Evolutionary conservation across 2,113 vertebrate species (phyloP).

Genomic region (Gymnogyps californianus): DNA sequence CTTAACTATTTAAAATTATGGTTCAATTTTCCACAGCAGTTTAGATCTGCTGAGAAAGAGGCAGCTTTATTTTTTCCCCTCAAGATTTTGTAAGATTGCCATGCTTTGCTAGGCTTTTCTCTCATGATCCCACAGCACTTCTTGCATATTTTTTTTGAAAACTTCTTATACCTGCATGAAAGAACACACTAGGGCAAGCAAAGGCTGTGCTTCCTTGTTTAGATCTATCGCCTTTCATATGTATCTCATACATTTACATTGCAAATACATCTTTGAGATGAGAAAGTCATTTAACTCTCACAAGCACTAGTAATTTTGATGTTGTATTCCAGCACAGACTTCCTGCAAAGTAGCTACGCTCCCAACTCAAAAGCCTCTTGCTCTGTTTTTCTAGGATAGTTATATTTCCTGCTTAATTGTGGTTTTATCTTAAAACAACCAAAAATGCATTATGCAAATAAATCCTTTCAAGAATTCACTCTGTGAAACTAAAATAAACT

Average conservation of each 20-base stretch:
- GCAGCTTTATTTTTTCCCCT: not conserved
- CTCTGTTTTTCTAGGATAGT: conserved; percentile 2
- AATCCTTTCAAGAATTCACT: conserved; percentile 35
- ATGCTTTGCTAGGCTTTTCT: not conserved
- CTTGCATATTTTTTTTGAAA: not conserved
- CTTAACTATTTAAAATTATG: not conserved
- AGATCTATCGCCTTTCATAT: not conserved
- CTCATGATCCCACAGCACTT: not conserved
- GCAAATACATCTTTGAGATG: conserved; percentile 5
- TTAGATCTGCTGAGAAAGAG: not conserved
- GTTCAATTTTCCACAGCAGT: not conserved
- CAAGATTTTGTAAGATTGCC: not conserved
- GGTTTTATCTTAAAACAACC: conserved; percentile 61
- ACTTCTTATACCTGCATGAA: not conserved
- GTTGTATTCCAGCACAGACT: not conserved
- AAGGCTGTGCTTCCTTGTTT: not conserved
- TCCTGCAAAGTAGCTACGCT: not conserved
- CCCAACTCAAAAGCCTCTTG: not conserved
- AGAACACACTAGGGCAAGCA: not conserved
- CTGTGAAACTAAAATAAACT: conserved; percentile 47
- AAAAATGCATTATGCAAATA: conserved; percentile 51
- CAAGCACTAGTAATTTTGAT: not conserved
- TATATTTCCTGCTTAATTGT: not conserved
- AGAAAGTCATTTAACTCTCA: not conserved
- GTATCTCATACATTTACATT: not conserved